Percentiles rank a stretch among this genome's conserved stretches.
Conservation (phyloP, 2,113 vertebrate species). For the Dinomys branickii region DNA sequence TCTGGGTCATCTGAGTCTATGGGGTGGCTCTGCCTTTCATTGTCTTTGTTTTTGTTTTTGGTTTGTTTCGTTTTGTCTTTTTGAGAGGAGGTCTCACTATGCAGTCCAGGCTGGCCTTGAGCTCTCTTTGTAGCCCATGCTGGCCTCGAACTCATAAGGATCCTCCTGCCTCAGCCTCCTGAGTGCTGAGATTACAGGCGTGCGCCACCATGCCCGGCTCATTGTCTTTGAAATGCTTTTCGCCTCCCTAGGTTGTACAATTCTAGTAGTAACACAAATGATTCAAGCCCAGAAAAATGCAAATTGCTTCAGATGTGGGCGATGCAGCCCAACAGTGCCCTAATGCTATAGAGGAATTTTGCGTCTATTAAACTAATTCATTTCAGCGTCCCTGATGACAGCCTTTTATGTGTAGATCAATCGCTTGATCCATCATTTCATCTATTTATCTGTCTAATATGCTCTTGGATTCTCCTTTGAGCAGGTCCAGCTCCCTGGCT, state of each 20-base stretch:
- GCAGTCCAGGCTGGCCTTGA: no score
- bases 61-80: no score
- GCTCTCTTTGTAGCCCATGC: no score
- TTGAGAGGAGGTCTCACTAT: no score
- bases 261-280: not conserved
- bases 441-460: not conserved
- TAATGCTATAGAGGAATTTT: not conserved
- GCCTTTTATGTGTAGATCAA: no score
- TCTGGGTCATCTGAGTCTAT: not conserved
- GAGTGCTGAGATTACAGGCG: no score
- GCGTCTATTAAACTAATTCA: not conserved
- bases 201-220: no score
- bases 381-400: not conserved
- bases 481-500: not conserved
- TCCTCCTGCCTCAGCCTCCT: no score
- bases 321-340: accelerated
- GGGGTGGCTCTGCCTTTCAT: no score
- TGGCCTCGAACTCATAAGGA: no score
- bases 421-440: no score
- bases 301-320: not conserved
- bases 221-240: not conserved
- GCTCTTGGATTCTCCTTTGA: not conserved
- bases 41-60: no score
- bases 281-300: not conserved
- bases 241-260: not conserved